A percentile compares a stretch with the other conserved stretches of the same genome.
These are phyloP conservation scores for Periphyllus acericola DNA, from an alignment of 2,888 invertebrate species.

Conservation along the genomic window DNA sequence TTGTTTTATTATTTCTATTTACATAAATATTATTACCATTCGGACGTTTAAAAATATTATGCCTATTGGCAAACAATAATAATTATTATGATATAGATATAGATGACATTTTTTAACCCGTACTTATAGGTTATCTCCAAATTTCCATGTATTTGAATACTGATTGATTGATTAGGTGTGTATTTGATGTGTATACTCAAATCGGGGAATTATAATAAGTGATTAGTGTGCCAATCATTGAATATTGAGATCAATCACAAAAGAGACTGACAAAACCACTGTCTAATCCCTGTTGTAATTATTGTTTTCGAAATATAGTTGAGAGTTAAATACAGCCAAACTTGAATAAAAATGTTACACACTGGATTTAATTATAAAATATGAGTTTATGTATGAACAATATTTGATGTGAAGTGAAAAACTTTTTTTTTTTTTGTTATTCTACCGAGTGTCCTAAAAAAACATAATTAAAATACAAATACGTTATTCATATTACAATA, in stretches of 20 bases:
- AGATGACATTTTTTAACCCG: not conserved
- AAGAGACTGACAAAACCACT: not conserved
- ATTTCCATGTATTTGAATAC: not conserved
- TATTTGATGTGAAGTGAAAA: not conserved
- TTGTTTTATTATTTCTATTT: not conserved
- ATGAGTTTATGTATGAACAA: not conserved
- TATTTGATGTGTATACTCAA: not conserved
- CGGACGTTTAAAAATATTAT: not conserved
- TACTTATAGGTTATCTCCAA: not conserved
- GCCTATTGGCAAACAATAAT: not conserved
- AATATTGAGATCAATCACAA: slow-evolving; percentile 15
- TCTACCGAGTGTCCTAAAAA: not conserved
- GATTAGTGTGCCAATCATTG: not conserved
- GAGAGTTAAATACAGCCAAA: not conserved
- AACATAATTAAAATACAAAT: not conserved
- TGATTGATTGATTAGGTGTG: not conserved
- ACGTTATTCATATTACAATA: too few relatives aligned
- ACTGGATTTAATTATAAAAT: not conserved
- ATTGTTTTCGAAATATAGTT: not conserved
- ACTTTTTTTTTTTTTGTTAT: not conserved
- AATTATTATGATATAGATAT: not conserved
- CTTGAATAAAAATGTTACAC: not conserved
- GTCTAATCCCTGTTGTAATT: not conserved
- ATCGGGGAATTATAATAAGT: not conserved
- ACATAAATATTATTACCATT: not conserved